Base-by-base conservation (phyloP, 2,888 invertebrate genomes). In the Calameuta filiformis region DNA sequence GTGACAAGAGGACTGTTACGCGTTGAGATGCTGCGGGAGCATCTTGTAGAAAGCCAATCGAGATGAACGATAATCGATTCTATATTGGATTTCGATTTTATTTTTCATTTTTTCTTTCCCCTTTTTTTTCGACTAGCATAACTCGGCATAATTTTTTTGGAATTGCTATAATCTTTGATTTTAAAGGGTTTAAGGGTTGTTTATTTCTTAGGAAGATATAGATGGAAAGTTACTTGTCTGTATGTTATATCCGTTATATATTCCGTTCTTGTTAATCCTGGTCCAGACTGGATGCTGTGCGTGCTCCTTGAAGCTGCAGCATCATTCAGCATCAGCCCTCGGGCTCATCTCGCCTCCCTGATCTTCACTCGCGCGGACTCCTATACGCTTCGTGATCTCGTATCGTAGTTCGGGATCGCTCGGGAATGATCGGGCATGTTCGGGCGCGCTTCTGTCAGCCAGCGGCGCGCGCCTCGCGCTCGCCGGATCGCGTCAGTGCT, bases 381-480 rank as follows among this genome's bases (percentile, higher is more conserved):
- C 4, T 15, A 76, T 69, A 23, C 12, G 76, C 31, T 6, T 11
- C 31, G 33, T 71, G 31, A 33, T 71, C 71, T 71, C 12, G 31
- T 33, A 71, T 31, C 71, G 12, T 6, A 3, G n/a, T 3, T 84
- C 88, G 89, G 78, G 1, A 0, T 1, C 4, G 40, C 75, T 87
- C 89, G 89, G 82, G 0, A 1, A 6, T 69, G 9, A 79, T 84
- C 89, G 89, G 86, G 69, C 81, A 81, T 78, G 78, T 78, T 89
- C 87, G 85, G 83, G 78, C 85, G 84, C 84, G 83, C 73, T 77
- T 73, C 78, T 75, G 75, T 78, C 76, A 75, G 78, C 35, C 71
- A 78, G 73, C 78, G 78, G 78, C 86, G 85, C 85, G 84, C 87
- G 88, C 85, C 87, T 86, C 86, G 86, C 86, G 84, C 86, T 86